These are phyloP conservation scores for Triops cancriformis DNA, from an alignment of 1,140 invertebrate genomes.

Conservation along the genomic window DNA sequence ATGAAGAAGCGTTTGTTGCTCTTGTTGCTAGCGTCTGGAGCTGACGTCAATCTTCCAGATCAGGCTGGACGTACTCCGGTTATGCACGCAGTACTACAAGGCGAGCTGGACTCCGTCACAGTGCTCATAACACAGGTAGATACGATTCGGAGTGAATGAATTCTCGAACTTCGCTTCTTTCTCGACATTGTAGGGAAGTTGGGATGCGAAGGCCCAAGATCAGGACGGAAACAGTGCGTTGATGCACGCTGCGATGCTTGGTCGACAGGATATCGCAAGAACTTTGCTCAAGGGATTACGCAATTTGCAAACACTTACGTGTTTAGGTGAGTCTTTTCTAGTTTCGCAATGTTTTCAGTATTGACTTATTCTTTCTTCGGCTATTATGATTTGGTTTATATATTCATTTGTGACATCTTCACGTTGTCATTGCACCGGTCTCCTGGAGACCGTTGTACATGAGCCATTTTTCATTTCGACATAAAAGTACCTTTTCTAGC, in stretches of 20 bases:
- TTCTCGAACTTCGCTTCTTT: neutral
- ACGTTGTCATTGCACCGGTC: too few species aligned
- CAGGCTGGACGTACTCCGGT: neutral
- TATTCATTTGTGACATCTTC: too few species aligned
- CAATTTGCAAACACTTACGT: neutral
- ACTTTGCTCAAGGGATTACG: neutral
- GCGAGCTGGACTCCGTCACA: neutral
- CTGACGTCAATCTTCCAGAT: constrained; percentile 10
- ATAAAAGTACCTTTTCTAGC: too few species aligned
- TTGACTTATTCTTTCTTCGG: too few species aligned
- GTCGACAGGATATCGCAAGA: neutral
- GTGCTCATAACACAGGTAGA: neutral
- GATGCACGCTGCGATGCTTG: neutral
- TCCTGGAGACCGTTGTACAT: too few species aligned
- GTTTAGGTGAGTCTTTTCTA: neutral
- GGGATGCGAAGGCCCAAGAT: neutral
- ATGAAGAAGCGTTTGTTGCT: neutral
- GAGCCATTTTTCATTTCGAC: too few species aligned
- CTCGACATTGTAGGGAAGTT: neutral
- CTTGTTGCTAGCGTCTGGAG: neutral
- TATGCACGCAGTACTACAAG: neutral
- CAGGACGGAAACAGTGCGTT: neutral
- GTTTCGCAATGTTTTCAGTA: neutral
- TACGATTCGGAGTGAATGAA: neutral
- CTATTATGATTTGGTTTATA: too few species aligned